Conservation (phyloP, 2,888 invertebrate genomes). For the Stegophylla sp. region DNA sequence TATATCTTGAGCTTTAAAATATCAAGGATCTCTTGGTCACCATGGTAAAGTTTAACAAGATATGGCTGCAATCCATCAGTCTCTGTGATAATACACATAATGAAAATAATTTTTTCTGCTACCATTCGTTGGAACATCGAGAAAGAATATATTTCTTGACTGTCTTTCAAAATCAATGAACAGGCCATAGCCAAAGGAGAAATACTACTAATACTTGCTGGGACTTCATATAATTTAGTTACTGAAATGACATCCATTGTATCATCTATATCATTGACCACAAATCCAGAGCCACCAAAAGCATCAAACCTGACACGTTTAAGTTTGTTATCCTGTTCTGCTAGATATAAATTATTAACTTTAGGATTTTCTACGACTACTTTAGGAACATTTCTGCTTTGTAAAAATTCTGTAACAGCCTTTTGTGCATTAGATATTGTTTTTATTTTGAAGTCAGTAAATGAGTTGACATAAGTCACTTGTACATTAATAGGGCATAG, state of each 20-base stretch:
- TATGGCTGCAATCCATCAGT: neutral
- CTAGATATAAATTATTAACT: neutral
- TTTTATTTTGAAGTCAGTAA: conserved; percentile 24
- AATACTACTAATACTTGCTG: neutral
- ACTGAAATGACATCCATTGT: conserved; percentile 6
- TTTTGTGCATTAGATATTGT: conserved; percentile 11
- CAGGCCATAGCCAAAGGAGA: neutral
- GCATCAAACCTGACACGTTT: conserved; percentile 16
- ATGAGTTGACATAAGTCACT: conserved; percentile 23
- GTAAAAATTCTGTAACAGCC: neutral
- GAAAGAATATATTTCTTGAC: conserved; percentile 17
- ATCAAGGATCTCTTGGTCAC: conserved; percentile 20
- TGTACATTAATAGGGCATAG: conserved; percentile 3
- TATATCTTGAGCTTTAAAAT: neutral
- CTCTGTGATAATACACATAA: conserved; percentile 43
- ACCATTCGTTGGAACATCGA: neutral
- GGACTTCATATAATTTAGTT: conserved; percentile 20
- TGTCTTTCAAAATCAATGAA: conserved; percentile 20
- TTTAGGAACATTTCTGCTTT: neutral
- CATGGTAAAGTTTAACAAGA: conserved; percentile 35
- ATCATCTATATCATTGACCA: conserved; percentile 29
- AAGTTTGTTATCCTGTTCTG: neutral
- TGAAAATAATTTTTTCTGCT: neutral
- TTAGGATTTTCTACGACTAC: neutral
- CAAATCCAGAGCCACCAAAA: neutral